Evolutionary conservation across 2,888 invertebrate species (phyloP).

Genomic region (Tuta absoluta): DNA sequence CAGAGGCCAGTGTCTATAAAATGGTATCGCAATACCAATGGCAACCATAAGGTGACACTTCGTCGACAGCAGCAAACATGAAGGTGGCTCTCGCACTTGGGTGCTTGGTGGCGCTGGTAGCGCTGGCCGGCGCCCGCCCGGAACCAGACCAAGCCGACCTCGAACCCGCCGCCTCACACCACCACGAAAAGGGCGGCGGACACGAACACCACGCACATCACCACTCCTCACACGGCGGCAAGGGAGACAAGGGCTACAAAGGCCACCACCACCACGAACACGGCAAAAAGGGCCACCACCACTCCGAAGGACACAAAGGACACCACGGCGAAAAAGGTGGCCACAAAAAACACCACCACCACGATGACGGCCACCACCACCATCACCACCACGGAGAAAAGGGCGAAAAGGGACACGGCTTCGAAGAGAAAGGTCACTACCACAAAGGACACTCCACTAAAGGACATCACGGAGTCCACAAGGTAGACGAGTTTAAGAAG

Average conservation of each 20-base stretch:
- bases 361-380: conserved; percentile 84
- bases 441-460: conserved; percentile 92
- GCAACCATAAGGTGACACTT: conserved; percentile 58
- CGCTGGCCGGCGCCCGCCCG: conserved; percentile 65
- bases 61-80: conserved; percentile 52
- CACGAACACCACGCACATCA: conserved; percentile 84
- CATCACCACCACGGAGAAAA: conserved; percentile 84
- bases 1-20: conserved; percentile 70
- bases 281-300: conserved; percentile 87
- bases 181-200: conserved; percentile 81
- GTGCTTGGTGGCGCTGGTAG: conserved; percentile 63
- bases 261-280: conserved; percentile 84
- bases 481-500: conserved; percentile 91
- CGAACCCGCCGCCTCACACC: conserved; percentile 73
- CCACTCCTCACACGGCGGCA: conserved; percentile 83
- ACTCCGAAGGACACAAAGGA: conserved; percentile 83
- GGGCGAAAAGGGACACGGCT: conserved; percentile 81
- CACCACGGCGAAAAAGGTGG: conserved; percentile 82
- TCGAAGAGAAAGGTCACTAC: conserved; percentile 84
- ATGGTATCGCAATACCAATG: conserved; percentile 53
- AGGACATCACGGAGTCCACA: conserved; percentile 91
- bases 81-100: conserved; percentile 57
- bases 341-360: conserved; percentile 84
- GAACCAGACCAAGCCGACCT: conserved; percentile 74
- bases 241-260: conserved; percentile 86